phyloP scores from a whole-genome alignment of 92 coral and sea anemone species.

The Phenganax marumi region DNA sequence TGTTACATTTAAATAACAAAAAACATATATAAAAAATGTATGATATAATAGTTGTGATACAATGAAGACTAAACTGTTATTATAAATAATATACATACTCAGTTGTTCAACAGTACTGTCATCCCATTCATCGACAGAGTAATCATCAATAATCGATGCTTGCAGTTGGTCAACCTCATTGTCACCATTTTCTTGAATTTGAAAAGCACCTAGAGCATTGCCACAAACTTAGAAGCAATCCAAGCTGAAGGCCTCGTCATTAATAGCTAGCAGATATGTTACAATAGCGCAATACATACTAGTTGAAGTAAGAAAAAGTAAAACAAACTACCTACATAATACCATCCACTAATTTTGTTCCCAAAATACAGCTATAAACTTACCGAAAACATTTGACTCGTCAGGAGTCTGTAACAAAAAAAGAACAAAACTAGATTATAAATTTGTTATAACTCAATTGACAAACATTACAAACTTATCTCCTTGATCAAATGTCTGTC shows the following conservation, averaged over 20 bases:
- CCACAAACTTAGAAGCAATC: no score
- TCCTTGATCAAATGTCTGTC: no score
- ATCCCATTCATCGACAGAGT: background rate
- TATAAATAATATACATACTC: constrained; percentile 1
- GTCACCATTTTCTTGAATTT: constrained; percentile 6
- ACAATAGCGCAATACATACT: no score
- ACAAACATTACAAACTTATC: no score
- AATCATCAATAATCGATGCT: background rate
- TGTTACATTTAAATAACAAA: background rate
- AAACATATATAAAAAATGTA: background rate
- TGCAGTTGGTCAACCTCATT: background rate
- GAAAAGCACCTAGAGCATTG: background rate
- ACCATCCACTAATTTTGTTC: background rate
- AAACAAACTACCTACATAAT: background rate
- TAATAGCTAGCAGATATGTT: no score
- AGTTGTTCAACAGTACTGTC: background rate
- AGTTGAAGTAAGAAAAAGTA: no score
- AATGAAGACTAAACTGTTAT: no score
- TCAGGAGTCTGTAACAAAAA: background rate
- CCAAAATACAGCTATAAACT: background rate
- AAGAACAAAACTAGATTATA: background rate
- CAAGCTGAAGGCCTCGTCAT: no score
- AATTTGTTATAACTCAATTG: no score
- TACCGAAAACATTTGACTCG: background rate
- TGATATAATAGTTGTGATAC: no score